A percentile compares a stretch with the other conserved stretches of the same genome.
These are phyloP conservation scores for Eospalax fontanierii DNA, from an alignment of 2,797 vertebrate genomes.

Conservation along the genomic window DNA sequence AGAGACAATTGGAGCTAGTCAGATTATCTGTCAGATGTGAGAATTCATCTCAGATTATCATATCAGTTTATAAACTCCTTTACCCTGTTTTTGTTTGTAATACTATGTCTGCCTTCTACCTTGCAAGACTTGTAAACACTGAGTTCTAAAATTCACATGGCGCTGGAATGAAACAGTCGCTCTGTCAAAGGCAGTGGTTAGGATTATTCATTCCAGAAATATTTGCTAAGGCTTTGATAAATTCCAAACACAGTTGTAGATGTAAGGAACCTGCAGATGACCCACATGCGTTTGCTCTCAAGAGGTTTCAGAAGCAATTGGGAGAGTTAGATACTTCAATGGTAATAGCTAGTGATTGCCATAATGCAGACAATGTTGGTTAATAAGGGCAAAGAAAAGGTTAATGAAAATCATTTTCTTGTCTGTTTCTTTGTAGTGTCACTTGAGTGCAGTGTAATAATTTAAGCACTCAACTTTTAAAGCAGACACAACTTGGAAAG, in stretches of 20 bases:
- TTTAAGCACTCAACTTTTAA: neutral
- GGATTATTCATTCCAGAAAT: conserved; percentile 70
- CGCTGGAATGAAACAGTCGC: conserved; percentile 36
- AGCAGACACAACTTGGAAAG: neutral
- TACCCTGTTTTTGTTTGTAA: neutral
- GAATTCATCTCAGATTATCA: neutral
- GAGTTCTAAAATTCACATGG: neutral
- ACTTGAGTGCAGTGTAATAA: neutral
- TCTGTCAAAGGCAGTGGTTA: conserved; percentile 20
- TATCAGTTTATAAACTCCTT: conserved; percentile 10
- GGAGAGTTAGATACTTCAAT: neutral
- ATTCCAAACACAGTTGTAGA: conserved; percentile 64
- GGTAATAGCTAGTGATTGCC: neutral
- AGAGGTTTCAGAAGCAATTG: neutral
- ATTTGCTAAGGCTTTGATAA: conserved; percentile 55
- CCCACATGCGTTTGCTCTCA: neutral
- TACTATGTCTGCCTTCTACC: neutral
- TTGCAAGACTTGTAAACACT: conserved; percentile 4
- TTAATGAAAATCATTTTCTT: neutral
- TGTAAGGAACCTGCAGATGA: conserved; percentile 18
- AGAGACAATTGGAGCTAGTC: neutral
- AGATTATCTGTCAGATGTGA: neutral
- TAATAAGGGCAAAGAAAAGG: neutral
- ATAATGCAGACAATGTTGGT: neutral
- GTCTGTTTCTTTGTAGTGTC: neutral